Conservation (phyloP, 2,888 invertebrate species). For the Epinotia ramella region DNA sequence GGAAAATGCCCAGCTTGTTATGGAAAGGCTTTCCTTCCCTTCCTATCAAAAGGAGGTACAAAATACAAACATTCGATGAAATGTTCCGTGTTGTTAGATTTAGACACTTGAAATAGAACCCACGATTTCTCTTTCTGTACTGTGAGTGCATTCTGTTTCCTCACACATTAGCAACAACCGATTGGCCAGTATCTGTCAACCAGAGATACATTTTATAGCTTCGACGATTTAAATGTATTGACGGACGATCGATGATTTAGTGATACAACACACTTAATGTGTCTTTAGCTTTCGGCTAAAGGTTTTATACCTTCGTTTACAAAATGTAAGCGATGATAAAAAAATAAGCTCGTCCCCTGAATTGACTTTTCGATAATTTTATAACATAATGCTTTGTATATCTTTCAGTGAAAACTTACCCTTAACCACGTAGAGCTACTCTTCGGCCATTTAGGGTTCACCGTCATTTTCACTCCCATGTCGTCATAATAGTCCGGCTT, state of each 20-base stretch:
- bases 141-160: too few relatives aligned
- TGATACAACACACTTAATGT: background rate
- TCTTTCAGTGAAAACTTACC: slow-evolving; percentile 59
- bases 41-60: background rate
- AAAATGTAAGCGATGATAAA: background rate
- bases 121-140: too few relatives aligned
- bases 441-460: slow-evolving; percentile 80
- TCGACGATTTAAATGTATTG: too few relatives aligned
- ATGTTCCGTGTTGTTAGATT: background rate
- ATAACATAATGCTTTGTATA: background rate
- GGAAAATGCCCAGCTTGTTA: too few relatives aligned
- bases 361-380: background rate
- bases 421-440: slow-evolving; percentile 80
- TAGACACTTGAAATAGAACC: too few relatives aligned
- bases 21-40: background rate
- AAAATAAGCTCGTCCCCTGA: background rate
- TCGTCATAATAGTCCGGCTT: slow-evolving; percentile 74
- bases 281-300: background rate
- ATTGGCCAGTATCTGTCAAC: too few relatives aligned
- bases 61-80: background rate
- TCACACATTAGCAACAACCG: too few relatives aligned
- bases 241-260: too few relatives aligned
- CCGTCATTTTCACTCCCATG: slow-evolving; percentile 63
- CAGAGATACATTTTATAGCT: too few relatives aligned
- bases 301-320: background rate